Conservation (phyloP, 1,140 invertebrate genomes). For the Lamellibrachia luymesi region DNA sequence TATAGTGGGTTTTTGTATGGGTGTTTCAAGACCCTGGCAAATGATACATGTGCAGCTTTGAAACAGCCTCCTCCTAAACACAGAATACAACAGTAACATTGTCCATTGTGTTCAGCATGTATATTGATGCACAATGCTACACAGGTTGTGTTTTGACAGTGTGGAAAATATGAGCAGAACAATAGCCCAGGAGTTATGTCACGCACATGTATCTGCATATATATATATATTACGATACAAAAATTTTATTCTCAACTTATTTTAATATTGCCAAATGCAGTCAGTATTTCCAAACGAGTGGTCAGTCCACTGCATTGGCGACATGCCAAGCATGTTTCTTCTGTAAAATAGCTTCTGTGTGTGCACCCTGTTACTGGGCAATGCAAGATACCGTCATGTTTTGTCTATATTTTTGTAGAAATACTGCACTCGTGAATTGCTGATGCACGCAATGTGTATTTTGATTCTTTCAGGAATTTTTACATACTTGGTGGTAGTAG, state of each 20-base stretch:
- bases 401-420: constrained; percentile 1
- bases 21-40: neutral
- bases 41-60: neutral
- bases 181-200: neutral
- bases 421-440: neutral
- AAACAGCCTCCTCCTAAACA: no score
- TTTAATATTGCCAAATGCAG: neutral
- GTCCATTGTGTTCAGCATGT: no score
- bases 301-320: neutral
- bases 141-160: neutral
- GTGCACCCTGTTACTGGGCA: neutral
- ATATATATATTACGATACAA: neutral
- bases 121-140: neutral
- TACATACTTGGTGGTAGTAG: constrained; percentile 4
- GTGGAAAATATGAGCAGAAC: neutral
- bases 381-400: neutral
- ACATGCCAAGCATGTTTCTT: neutral
- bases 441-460: neutral
- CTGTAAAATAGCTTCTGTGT: constrained; percentile 1
- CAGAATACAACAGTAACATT: no score
- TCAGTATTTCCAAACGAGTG: neutral
- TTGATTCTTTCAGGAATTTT: constrained; percentile 1
- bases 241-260: neutral
- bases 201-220: neutral
- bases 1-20: neutral